Evolutionary conservation across 1,140 invertebrate genomes (phyloP), one percentile per base, ranked within the genome.

Genomic region (Neodiprion pinetum): DNA sequence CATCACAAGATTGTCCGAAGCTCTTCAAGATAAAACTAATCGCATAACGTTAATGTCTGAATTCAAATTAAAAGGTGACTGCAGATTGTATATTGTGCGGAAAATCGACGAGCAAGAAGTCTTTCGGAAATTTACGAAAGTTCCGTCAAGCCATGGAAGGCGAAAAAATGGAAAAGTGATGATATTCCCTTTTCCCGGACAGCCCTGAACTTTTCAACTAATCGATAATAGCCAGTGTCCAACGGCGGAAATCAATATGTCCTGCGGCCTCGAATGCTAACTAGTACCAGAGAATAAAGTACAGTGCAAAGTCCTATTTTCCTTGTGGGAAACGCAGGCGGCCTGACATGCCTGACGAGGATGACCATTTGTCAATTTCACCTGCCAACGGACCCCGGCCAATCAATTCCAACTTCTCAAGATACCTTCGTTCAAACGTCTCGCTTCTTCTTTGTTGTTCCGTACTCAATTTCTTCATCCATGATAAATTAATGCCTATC

Each of bases 201-300:
- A 85, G 80, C 83, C 85, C 81, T 84, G 85, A 84, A 86, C 82
- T 85, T 85, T 86, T 83, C 79, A 82, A 69, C 78, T 73, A 83
- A 85, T 87, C 84, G 83, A 87, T 87, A 85, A 80, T 78, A 73
- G 74, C 76, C 76, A 81, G 79, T 83, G 81, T 85, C 80, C 82
- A 80, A 53, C 71, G n/a, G 8, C 47, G 70, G 10, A 65, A 85
- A 85, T 85, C 83, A 81, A 76, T 61, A 61, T 61, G 53, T 84
- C 80, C 83, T 84, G 79, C 68, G 78, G 80, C 82, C 80, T 83
- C 81, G 72, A 80, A 79, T 78, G 14, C 48, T 28, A 66, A 76
- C 75, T 76, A 50, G 28, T 40, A 40, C 28, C 1, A 1, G 2
- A 40, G 28, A 40, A 40, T 40, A 40, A 40, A 61, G 11, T 61